phyloP scores from a whole-genome alignment of 1,140 invertebrate genomes.

The Streblospio benedicti region DNA sequence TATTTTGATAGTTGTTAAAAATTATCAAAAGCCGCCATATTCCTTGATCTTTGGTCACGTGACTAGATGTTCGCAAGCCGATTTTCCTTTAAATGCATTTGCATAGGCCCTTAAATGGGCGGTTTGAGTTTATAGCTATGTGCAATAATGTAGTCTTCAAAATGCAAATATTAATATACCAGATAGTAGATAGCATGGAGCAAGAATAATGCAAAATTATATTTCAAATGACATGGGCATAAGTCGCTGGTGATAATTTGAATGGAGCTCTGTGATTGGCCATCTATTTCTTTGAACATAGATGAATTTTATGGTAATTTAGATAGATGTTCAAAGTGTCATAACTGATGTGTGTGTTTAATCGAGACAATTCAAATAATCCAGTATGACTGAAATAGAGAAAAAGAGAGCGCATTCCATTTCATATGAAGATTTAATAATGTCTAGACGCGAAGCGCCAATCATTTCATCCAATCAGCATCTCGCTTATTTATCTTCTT shows the following conservation, averaged over 20 bases:
- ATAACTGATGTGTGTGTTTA: too few relatives aligned
- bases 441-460: too few relatives aligned
- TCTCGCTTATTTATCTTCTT: neutral
- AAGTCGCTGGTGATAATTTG: neutral
- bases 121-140: neutral
- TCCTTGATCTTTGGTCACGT: conserved; percentile 42
- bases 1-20: conserved; percentile 46
- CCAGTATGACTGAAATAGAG: too few relatives aligned
- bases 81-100: neutral
- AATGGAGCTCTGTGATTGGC: too few relatives aligned
- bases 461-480: too few relatives aligned
- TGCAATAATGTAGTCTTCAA: neutral
- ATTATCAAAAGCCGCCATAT: conserved; percentile 48
- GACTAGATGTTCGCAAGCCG: conserved; percentile 22
- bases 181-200: neutral
- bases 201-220: neutral
- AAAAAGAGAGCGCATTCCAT: too few relatives aligned
- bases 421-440: too few relatives aligned
- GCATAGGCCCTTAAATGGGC: neutral
- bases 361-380: too few relatives aligned
- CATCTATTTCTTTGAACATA: too few relatives aligned
- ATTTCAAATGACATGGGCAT: neutral
- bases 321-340: too few relatives aligned
- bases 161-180: neutral
- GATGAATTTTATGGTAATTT: too few relatives aligned